Percentiles rank a stretch among this genome's conserved stretches.
Conservation (phyloP, 2,888 invertebrate species). For the Orgyia antiqua region DNA sequence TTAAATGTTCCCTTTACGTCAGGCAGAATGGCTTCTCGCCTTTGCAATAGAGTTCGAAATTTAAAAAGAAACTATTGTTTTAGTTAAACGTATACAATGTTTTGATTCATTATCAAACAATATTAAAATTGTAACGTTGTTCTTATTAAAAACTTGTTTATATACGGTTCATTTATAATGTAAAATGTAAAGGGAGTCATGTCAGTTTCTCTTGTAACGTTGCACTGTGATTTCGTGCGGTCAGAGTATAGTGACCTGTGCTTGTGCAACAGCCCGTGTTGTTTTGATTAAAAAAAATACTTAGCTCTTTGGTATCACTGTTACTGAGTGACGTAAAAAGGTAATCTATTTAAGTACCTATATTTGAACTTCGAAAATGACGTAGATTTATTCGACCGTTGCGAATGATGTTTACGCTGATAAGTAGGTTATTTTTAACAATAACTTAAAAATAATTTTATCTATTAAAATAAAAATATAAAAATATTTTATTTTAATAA, state of each 20-base stretch:
- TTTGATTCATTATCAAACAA: conserved; percentile 33
- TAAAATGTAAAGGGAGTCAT: conserved; percentile 19
- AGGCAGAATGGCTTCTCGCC: conserved; percentile 10
- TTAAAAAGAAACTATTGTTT: conserved; percentile 8
- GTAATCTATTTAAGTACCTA: not conserved
- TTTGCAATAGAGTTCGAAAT: conserved; percentile 11
- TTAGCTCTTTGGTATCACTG: not conserved
- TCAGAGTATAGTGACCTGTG: conserved; percentile 17
- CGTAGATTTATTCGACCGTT: too few species aligned
- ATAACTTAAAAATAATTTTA: too few species aligned
- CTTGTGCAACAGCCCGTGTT: conserved; percentile 11
- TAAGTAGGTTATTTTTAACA: too few species aligned
- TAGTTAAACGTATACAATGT: conserved; percentile 17
- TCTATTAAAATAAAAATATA: too few species aligned
- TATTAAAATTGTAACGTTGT: conserved; percentile 32
- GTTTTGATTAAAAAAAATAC: conserved; percentile 14
- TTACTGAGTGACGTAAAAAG: not conserved
- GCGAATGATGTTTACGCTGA: too few species aligned
- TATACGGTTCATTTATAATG: conserved; percentile 28
- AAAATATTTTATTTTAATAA: too few species aligned
- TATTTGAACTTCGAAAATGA: not conserved
- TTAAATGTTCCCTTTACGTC: conserved; percentile 31
- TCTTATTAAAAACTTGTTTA: conserved; percentile 33
- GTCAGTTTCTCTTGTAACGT: conserved; percentile 30
- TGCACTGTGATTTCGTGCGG: conserved; percentile 20